Evolutionary conservation across 1,140 invertebrate species (phyloP).

Genomic region (Teleogryllus occipitalis): DNA sequence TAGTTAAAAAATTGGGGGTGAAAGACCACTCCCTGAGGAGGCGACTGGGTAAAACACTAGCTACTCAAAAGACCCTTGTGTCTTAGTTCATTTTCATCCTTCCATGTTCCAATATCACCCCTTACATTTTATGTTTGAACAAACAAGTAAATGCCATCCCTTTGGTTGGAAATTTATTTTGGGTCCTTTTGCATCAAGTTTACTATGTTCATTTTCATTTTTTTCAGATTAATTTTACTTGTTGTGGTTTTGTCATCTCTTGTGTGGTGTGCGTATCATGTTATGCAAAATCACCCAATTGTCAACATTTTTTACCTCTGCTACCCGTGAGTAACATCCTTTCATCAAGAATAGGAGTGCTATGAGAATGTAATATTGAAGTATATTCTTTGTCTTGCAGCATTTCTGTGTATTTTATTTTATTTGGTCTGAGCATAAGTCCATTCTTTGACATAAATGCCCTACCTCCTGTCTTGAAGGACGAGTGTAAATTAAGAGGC

Average conservation of each 20-base stretch:
- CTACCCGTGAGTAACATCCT: slow-evolving; percentile 72
- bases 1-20: too few relatives aligned
- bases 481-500: slow-evolving; percentile 21
- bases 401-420: slow-evolving; percentile 71
- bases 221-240: slow-evolving; percentile 46
- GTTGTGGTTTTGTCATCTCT: slow-evolving; percentile 42
- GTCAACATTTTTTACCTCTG: slow-evolving; percentile 72
- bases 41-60: too few relatives aligned
- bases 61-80: too few relatives aligned
- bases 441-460: slow-evolving; percentile 58
- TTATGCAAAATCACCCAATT: slow-evolving; percentile 58
- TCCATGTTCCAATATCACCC: too few relatives aligned
- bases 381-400: slow-evolving; percentile 36
- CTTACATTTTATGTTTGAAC: too few relatives aligned
- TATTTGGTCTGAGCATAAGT: slow-evolving; percentile 66
- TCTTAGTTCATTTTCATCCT: too few relatives aligned
- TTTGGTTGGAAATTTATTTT: too few relatives aligned
- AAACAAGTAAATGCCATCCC: too few relatives aligned
- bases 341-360: not conserved
- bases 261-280: slow-evolving; percentile 61
- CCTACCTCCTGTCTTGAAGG: slow-evolving; percentile 40
- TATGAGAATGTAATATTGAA: too few relatives aligned
- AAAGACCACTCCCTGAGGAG: too few relatives aligned
- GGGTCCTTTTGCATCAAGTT: not conserved
- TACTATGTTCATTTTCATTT: slow-evolving; percentile 16